A percentile compares a stretch with the other conserved stretches of the same genome.
phyloP scores from a whole-genome alignment of 1,140 invertebrate species.

The Paralvinella palmiformis region DNA sequence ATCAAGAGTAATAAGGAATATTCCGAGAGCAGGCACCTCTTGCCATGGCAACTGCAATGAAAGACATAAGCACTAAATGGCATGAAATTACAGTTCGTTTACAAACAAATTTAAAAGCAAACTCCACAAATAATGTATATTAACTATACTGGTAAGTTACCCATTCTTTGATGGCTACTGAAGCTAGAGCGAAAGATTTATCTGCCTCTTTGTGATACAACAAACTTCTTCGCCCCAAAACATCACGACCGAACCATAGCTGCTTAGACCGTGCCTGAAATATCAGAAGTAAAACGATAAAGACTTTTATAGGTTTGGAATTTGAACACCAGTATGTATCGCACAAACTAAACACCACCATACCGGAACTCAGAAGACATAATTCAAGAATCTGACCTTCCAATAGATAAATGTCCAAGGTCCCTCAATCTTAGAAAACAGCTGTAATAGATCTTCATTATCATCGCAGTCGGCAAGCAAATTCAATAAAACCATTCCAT shows the following conservation, averaged over 20 bases:
- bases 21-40: constrained; percentile 69
- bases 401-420: constrained; percentile 80
- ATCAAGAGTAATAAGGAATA: constrained; percentile 60
- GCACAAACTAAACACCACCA: neutral
- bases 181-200: neutral
- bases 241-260: constrained; percentile 80
- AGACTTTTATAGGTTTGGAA: neutral
- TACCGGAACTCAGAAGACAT: neutral
- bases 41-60: constrained; percentile 40
- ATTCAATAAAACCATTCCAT: constrained; percentile 35
- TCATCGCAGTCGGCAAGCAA: constrained; percentile 23
- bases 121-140: neutral
- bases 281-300: constrained; percentile 13
- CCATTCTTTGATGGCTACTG: neutral
- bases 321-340: neutral
- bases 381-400: constrained; percentile 48
- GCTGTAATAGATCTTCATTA: constrained; percentile 47
- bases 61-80: neutral
- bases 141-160: neutral
- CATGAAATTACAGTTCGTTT: no score
- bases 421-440: constrained; percentile 61
- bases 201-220: constrained; percentile 57
- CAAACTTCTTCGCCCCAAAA: constrained; percentile 76
- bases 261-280: constrained; percentile 50
- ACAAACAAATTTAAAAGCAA: neutral